A percentile compares a stretch with the other conserved stretches of the same genome.
These are phyloP conservation scores for Rhodinocichla rosea DNA, from an alignment of 2,113 vertebrate genomes.

Conservation along the genomic window DNA sequence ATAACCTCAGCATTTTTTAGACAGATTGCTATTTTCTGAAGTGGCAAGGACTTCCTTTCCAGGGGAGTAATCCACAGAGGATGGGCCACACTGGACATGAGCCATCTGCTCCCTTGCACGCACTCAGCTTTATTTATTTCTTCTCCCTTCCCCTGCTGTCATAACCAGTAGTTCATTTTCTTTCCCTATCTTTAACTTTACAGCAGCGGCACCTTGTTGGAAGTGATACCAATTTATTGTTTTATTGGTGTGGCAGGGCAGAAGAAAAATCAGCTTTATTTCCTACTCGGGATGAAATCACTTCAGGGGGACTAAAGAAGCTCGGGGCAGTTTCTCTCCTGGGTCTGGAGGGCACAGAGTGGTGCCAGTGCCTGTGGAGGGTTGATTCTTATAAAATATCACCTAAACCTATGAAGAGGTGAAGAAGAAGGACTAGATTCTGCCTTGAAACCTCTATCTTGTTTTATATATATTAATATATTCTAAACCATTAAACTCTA, in stretches of 20 bases:
- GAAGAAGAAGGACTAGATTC: background rate
- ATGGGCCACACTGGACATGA: background rate
- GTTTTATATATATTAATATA: too few species aligned
- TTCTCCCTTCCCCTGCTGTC: background rate
- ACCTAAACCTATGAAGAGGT: background rate
- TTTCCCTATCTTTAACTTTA: background rate
- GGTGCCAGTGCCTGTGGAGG: fast-evolving
- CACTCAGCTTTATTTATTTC: background rate
- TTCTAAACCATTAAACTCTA: too few species aligned
- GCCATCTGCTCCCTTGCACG: background rate
- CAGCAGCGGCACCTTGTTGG: background rate
- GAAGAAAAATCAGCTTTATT: background rate
- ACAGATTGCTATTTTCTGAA: background rate
- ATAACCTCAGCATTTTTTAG: background rate
- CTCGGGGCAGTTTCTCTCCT: fast-evolving
- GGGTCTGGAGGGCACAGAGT: background rate
- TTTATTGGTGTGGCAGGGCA: background rate
- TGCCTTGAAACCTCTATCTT: too few species aligned
- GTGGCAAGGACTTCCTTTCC: background rate
- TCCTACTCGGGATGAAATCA: background rate
- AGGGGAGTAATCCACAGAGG: background rate
- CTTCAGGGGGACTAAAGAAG: background rate
- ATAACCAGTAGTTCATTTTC: constrained; percentile 48
- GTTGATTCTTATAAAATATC: background rate
- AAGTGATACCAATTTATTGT: background rate